phyloP scores from a whole-genome alignment of 2,797 vertebrate genomes.

The Apogon hyalosoma region DNA sequence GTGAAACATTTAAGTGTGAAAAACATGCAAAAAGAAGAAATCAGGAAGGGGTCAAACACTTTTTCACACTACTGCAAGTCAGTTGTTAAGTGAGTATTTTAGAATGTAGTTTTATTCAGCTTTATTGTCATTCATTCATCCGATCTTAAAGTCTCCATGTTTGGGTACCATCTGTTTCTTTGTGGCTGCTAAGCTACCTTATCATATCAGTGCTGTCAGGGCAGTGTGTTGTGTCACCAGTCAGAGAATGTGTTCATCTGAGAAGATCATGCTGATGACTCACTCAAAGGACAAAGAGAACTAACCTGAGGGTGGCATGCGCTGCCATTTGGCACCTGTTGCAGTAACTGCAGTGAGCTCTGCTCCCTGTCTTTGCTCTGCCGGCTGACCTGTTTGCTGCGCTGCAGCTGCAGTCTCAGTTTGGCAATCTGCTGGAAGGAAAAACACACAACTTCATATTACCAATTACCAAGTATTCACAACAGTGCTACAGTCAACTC shows the following conservation, averaged over 20 bases:
- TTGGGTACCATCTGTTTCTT: constrained; percentile 22
- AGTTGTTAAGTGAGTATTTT: neutral
- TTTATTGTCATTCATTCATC: neutral
- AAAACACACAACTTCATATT: constrained; percentile 26
- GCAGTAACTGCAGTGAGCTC: constrained; percentile 86
- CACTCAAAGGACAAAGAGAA: constrained; percentile 8
- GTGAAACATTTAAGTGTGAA: too few relatives aligned
- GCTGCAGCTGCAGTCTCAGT: constrained; percentile 93
- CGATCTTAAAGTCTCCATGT: constrained; percentile 37
- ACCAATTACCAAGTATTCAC: neutral
- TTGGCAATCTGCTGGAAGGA: constrained; percentile 92
- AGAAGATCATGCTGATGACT: neutral
- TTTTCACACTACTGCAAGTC: too few relatives aligned
- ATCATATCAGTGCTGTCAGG: constrained; percentile 14
- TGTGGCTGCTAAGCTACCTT: constrained; percentile 41
- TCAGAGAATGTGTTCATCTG: constrained; percentile 41
- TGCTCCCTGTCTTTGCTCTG: constrained; percentile 91
- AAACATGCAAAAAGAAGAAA: too few relatives aligned
- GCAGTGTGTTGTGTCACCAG: constrained; percentile 39
- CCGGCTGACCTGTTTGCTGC: constrained; percentile 91
- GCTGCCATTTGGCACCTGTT: constrained; percentile 85
- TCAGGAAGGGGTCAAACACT: too few relatives aligned
- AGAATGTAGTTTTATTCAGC: neutral
- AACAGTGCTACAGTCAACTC: neutral
- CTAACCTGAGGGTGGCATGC: constrained; percentile 89